Conservation (phyloP, 1,140 invertebrate genomes). For the Andrena cerasifolii region DNA sequence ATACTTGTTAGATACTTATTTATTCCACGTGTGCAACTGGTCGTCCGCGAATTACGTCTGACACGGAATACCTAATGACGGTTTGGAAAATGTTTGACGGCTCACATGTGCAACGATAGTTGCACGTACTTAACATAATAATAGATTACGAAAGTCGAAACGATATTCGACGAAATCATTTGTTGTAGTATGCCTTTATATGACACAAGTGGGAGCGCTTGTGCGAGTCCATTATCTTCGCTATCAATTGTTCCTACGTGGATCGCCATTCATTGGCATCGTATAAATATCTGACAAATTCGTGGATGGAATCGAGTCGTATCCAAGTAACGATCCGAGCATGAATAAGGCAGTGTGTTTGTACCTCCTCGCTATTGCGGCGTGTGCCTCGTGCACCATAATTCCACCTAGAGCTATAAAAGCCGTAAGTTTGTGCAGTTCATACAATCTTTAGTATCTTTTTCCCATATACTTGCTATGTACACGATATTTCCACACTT, state of each 20-base stretch:
- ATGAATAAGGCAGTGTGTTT: conserved; percentile 40
- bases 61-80: neutral
- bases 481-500: too few species aligned
- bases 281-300: conserved; percentile 47
- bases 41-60: neutral
- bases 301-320: neutral
- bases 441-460: too few species aligned
- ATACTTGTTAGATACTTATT: conserved; percentile 9
- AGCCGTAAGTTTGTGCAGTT: conserved; percentile 17
- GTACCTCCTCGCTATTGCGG: conserved; percentile 57
- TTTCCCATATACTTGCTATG: too few species aligned
- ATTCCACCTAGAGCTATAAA: neutral
- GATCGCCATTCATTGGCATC: neutral
- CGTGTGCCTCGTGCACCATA: conserved; percentile 32
- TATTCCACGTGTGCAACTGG: too few species aligned
- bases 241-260: conserved; percentile 31
- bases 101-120: neutral
- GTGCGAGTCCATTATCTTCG: conserved; percentile 29
- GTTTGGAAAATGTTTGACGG: neutral
- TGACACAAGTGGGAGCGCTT: conserved; percentile 28
- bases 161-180: neutral
- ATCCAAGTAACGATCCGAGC: neutral
- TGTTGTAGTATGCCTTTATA: neutral
- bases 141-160: neutral
- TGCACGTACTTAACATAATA: neutral